These are phyloP conservation scores for Thaumatotibia leucotreta DNA, from an alignment of 1,140 invertebrate genomes.

Conservation along the genomic window DNA sequence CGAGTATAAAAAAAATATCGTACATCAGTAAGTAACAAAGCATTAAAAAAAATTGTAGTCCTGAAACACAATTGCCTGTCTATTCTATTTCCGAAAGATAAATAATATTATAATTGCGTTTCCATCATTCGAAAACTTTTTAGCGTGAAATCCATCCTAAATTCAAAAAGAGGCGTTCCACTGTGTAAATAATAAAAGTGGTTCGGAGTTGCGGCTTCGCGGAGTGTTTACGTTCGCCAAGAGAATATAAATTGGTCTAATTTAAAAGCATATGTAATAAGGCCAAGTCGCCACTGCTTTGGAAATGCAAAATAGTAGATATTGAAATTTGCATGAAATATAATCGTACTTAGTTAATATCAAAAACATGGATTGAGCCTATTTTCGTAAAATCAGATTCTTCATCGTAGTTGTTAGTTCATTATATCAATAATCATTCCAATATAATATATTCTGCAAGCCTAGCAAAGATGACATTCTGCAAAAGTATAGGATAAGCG, in stretches of 20 bases:
- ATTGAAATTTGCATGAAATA: neutral
- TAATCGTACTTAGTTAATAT: no score
- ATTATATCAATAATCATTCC: no score
- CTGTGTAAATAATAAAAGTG: constrained; percentile 37
- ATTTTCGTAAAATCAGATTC: no score
- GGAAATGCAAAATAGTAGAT: neutral
- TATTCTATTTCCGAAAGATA: neutral
- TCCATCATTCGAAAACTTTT: neutral
- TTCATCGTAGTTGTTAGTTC: no score
- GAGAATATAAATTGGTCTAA: constrained; percentile 39
- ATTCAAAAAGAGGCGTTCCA: constrained; percentile 26
- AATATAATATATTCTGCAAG: no score
- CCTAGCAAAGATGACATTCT: no score
- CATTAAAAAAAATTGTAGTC: no score
- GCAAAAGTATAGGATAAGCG: no score
- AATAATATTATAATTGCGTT: neutral
- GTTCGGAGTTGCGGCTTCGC: constrained; percentile 19
- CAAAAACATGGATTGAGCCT: no score
- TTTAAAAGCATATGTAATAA: constrained; percentile 34
- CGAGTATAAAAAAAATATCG: no score
- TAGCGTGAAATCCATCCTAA: constrained; percentile 23
- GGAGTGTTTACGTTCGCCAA: constrained; percentile 28
- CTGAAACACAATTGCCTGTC: no score
- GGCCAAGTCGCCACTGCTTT: neutral
- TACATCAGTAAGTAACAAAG: no score